Conservation (phyloP, 1,140 invertebrate species). For the Melitaea cinxia region DNA sequence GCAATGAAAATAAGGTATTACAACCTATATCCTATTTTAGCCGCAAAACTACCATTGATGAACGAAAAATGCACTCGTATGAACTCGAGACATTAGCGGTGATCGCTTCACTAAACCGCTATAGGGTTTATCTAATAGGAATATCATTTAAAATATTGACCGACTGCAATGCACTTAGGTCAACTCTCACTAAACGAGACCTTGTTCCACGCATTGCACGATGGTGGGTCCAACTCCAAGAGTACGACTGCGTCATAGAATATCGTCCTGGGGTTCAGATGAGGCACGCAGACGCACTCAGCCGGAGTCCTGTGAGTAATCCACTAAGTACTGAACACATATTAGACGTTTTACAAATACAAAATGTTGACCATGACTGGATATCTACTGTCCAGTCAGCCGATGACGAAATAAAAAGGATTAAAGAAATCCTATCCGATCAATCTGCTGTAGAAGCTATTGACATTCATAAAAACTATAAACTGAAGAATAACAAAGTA, state of each 20-base stretch:
- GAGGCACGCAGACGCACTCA: background rate
- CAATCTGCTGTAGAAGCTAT: background rate
- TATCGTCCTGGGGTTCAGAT: background rate
- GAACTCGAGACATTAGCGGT: background rate
- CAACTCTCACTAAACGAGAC: background rate
- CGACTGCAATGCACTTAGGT: background rate
- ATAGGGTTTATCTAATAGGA: background rate
- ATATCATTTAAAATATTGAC: background rate
- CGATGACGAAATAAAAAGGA: background rate
- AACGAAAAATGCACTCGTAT: background rate
- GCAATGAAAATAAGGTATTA: background rate
- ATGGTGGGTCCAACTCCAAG: background rate
- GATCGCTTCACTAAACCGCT: background rate
- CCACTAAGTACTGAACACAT: background rate
- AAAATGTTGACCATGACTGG: background rate
- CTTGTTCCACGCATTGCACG: background rate
- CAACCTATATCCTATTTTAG: background rate
- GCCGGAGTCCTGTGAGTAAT: background rate
- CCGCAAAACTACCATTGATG: background rate
- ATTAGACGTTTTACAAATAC: no score
- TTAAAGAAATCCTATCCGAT: background rate
- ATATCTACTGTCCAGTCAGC: background rate
- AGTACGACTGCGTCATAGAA: background rate
- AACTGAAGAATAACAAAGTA: background rate
- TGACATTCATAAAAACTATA: no score